These are phyloP conservation scores for Eolophus roseicapilla DNA, from an alignment of 2,113 vertebrate genomes.

Conservation along the genomic window DNA sequence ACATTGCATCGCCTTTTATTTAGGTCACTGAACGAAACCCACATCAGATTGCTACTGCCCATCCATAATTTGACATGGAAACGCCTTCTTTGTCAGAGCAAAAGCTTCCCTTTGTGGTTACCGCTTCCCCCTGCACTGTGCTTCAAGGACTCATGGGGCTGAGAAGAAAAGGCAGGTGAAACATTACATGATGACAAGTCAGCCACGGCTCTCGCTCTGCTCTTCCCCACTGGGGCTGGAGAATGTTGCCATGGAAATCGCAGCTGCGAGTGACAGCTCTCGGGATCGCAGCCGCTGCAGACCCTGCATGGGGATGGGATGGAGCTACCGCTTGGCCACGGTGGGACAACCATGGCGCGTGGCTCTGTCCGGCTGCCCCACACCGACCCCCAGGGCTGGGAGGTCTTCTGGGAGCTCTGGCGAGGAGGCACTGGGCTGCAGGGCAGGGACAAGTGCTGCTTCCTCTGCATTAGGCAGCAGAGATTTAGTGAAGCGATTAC, in stretches of 20 bases:
- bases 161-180: neutral
- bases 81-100: neutral
- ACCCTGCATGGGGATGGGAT: neutral
- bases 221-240: neutral
- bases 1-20: neutral
- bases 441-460: neutral
- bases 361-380: neutral
- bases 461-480: neutral
- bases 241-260: constrained; percentile 18
- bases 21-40: neutral
- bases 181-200: neutral
- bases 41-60: neutral
- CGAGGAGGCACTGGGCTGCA: neutral
- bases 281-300: constrained; percentile 30
- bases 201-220: neutral
- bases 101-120: neutral
- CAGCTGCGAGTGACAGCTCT: constrained; percentile 52
- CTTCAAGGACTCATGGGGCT: neutral
- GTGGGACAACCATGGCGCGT: neutral
- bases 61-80: neutral
- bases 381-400: neutral
- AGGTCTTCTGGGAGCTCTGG: neutral
- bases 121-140: neutral
- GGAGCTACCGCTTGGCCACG: neutral
- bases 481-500: neutral